Evolutionary conservation across 2,888 invertebrate species (phyloP), one percentile per base, ranked within the genome.

Genomic region (Ectemnius continuus): DNA sequence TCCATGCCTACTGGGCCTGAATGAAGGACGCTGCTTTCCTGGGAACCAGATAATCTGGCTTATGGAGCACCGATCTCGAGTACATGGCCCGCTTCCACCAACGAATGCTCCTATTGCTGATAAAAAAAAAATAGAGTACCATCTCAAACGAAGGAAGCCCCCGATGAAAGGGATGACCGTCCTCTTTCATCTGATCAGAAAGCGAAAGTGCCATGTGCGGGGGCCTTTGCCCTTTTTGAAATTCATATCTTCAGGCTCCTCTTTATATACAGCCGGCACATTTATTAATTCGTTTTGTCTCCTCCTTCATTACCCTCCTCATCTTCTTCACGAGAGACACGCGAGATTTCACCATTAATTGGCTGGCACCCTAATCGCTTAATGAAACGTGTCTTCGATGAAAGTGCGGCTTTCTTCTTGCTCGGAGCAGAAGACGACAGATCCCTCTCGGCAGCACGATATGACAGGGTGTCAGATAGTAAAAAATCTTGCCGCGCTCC

Each of bases 31-130:
- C 58, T 70, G 70, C 78, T 81, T 82, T 81, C 82, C 82, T 87
- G 85, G 84, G 85, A 86, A 85, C 84, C 79, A 84, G 84, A 86
- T 88, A 82, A 88, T 87, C 86, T 86, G 83, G 77, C 78, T 84
- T 83, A 78, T 84, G 76, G 71, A 85, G 82, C 82, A 73, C 68
- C 76, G 79, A 82, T 83, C 78, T 85, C 76, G 69, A 87, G 82
- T 76, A 47, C 36, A 14, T 46, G 14, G 64, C 52, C 46, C 76
- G 67, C 70, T 71, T 78, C 62, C 73, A 67, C 75, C 78, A 68
- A 68, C 68, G 70, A 75, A 66, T 65, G 68, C 58, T 62, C 63
- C 81, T 57, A 56, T 48, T 58, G 48, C 64, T 75, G 69, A 81
- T 78, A 71, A 73, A 78, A 65, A 77, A 68, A 73, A 79, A 58